These are phyloP conservation scores for Remorina albescens DNA, from an alignment of 2,797 vertebrate species.

Conservation along the genomic window DNA sequence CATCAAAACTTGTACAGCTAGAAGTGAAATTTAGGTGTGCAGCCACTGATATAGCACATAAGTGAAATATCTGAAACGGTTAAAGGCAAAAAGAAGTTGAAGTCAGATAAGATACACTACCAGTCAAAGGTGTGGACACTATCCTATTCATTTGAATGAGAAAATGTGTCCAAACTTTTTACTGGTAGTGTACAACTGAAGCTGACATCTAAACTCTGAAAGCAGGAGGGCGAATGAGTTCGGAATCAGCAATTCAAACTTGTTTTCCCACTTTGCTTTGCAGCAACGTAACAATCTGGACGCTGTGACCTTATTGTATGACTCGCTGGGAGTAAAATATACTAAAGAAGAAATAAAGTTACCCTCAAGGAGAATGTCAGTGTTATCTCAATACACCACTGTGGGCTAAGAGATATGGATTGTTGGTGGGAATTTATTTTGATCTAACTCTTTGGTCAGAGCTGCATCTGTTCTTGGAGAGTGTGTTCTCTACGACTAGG, in stretches of 20 bases:
- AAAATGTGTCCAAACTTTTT: too few relatives aligned
- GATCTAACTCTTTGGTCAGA: conserved; percentile 21
- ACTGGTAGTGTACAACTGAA: too few relatives aligned
- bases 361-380: conserved; percentile 23
- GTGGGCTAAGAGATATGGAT: not conserved
- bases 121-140: too few relatives aligned
- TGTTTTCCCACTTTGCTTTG: not conserved
- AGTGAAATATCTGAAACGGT: not conserved
- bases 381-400: not conserved
- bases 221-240: not conserved
- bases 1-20: conserved; percentile 20
- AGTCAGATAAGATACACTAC: conserved; percentile 1
- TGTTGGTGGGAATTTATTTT: conserved; percentile 21
- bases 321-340: conserved; percentile 15
- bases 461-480: not conserved
- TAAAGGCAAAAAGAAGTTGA: not conserved
- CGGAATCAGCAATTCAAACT: too few relatives aligned
- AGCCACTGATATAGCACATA: too few relatives aligned
- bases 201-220: not conserved
- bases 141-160: too few relatives aligned
- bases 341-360: conserved; percentile 23
- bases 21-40: not conserved
- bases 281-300: not conserved
- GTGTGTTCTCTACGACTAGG: not conserved
- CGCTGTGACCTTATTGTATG: conserved; percentile 4